These are phyloP conservation scores for Heterochromis multidens DNA, from an alignment of 2,113 vertebrate genomes.

Conservation along the genomic window DNA sequence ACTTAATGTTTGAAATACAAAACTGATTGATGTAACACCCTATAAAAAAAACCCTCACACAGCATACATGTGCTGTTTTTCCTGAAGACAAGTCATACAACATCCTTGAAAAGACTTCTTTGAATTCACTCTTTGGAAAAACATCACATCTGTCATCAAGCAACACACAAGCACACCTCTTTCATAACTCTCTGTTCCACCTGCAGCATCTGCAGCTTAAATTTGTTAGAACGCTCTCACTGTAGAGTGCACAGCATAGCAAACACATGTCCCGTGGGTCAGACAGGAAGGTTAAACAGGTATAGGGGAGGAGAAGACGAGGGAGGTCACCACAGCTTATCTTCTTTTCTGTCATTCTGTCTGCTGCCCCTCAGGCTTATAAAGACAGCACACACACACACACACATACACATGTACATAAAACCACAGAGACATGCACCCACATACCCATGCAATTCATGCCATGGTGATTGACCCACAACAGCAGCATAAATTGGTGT, in stretches of 20 bases:
- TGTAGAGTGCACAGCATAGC: conserved; percentile 10
- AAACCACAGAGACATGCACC: neutral
- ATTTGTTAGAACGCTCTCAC: neutral
- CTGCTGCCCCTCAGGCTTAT: conserved; percentile 33
- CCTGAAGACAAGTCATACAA: neutral
- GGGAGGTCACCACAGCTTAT: conserved; percentile 58
- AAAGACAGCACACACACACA: neutral
- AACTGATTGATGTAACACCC: neutral
- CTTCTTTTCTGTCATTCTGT: conserved; percentile 42
- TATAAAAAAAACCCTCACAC: neutral
- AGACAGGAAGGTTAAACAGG: conserved; percentile 54
- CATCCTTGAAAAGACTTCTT: neutral
- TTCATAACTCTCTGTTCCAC: neutral
- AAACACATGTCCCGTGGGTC: conserved; percentile 29
- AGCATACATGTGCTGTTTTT: neutral
- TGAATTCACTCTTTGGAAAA: neutral
- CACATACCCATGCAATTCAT: neutral
- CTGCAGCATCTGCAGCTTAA: neutral
- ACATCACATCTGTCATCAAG: neutral
- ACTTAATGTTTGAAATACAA: neutral
- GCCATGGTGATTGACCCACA: neutral
- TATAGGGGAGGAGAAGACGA: conserved; percentile 29
- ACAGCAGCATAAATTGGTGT: conserved; percentile 8
- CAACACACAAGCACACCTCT: neutral
- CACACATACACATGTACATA: neutral